These are phyloP conservation scores for Eubasilissa regina DNA, from an alignment of 1,140 invertebrate genomes.

Conservation along the genomic window DNA sequence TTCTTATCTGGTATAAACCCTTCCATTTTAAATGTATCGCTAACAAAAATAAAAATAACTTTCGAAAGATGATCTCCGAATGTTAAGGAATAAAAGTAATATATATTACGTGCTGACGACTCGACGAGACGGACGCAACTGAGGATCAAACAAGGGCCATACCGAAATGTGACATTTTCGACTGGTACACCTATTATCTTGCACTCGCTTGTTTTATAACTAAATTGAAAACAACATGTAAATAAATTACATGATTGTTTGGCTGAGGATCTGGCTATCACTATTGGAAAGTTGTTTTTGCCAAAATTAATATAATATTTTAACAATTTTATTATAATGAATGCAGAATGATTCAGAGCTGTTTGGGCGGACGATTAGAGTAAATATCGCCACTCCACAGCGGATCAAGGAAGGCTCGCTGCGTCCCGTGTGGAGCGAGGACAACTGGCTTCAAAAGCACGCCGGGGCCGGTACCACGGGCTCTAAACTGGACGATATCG, in stretches of 20 bases:
- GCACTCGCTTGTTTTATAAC: too few relatives aligned
- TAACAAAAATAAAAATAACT: too few relatives aligned
- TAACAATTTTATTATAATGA: background rate
- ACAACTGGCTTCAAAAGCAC: conserved; percentile 96
- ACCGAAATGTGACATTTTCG: too few relatives aligned
- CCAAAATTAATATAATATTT: background rate
- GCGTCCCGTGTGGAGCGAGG: conserved; percentile 97
- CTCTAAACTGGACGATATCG: conserved; percentile 66
- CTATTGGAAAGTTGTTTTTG: background rate
- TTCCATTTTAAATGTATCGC: too few relatives aligned
- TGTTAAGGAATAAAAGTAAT: too few relatives aligned
- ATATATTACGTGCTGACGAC: too few relatives aligned
- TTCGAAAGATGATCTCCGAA: too few relatives aligned
- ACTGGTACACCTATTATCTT: too few relatives aligned
- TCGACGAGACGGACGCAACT: too few relatives aligned
- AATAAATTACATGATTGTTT: background rate
- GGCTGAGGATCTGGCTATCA: conserved; percentile 25
- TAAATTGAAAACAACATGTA: too few relatives aligned
- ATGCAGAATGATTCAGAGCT: conserved; percentile 97
- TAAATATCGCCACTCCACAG: conserved; percentile 97
- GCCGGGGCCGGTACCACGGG: conserved; percentile 85
- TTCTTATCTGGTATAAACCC: too few relatives aligned
- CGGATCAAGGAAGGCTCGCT: conserved; percentile 96
- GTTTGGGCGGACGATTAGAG: conserved; percentile 96
- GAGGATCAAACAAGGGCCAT: too few relatives aligned